Percentiles rank a stretch among this genome's conserved stretches.
Conservation (phyloP, 2,797 vertebrate species). For the Dromococcyx pavoninus region DNA sequence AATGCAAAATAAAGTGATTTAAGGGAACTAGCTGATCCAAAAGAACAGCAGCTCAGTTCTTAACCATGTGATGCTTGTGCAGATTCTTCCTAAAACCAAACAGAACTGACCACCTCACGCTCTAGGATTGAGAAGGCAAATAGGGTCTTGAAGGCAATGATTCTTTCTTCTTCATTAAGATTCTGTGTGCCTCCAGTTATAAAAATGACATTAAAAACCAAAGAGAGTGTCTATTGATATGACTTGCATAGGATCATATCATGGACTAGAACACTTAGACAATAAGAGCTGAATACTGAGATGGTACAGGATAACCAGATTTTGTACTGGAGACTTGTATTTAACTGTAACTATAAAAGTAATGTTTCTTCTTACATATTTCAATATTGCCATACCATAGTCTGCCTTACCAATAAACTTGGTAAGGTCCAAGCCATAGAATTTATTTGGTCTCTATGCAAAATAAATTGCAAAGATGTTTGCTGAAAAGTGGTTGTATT, state of each 20-base stretch:
- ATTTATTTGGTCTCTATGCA: background rate
- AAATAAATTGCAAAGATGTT: background rate
- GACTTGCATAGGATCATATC: background rate
- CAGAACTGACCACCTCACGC: background rate
- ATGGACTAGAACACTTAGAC: background rate
- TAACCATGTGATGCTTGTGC: background rate
- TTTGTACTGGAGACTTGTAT: background rate
- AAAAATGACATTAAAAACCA: background rate
- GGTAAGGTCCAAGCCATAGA: background rate
- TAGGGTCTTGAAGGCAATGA: background rate
- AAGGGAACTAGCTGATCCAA: background rate
- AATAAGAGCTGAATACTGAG: background rate
- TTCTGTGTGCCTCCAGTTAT: background rate
- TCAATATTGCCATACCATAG: background rate
- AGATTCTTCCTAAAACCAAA: background rate
- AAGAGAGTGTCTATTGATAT: background rate
- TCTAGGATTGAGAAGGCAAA: background rate
- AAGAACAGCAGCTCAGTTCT: background rate
- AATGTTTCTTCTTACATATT: background rate
- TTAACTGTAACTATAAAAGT: background rate
- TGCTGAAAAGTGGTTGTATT: background rate
- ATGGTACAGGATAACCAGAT: background rate
- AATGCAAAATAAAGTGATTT: background rate
- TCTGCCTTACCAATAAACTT: background rate
- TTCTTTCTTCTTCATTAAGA: background rate